Evolutionary conservation across 2,888 invertebrate genomes (phyloP).

Genomic region (Folsomia manolachei): DNA sequence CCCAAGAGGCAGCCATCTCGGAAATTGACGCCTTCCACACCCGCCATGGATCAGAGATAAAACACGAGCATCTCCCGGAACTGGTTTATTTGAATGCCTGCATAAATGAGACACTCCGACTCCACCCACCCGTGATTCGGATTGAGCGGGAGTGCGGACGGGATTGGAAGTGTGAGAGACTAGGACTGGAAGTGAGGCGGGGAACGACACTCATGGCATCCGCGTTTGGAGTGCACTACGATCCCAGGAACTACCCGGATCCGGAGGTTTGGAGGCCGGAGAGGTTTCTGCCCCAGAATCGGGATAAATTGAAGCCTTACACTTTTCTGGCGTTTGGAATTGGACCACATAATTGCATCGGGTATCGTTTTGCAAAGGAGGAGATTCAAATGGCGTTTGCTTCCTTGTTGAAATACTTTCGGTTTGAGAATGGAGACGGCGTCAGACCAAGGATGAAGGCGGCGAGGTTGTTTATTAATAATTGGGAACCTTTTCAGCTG

Average conservation of each 20-base stretch:
- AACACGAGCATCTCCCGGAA: slow-evolving; percentile 33
- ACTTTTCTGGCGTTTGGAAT: slow-evolving; percentile 36
- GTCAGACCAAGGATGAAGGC: slow-evolving; percentile 24
- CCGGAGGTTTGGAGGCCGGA: slow-evolving; percentile 36
- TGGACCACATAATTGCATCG: slow-evolving; percentile 41
- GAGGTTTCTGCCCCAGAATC: slow-evolving; percentile 36
- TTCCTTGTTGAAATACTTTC: slow-evolving; percentile 33
- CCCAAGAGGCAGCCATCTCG: background rate
- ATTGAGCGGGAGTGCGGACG: slow-evolving; percentile 32
- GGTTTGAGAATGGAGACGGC: slow-evolving; percentile 24
- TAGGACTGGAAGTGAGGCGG: slow-evolving; percentile 25
- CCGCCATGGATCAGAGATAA: slow-evolving; percentile 29
- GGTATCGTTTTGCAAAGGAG: slow-evolving; percentile 42
- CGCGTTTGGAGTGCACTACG: slow-evolving; percentile 24
- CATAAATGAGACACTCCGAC: slow-evolving; percentile 35
- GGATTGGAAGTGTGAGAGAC: slow-evolving; percentile 32
- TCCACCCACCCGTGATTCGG: slow-evolving; percentile 32
- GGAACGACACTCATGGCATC: slow-evolving; percentile 26
- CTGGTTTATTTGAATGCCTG: slow-evolving; percentile 29
- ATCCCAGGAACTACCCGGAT: slow-evolving; percentile 29
- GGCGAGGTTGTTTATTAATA: slow-evolving; percentile 25
- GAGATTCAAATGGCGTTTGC: slow-evolving; percentile 30
- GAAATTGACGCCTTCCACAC: background rate
- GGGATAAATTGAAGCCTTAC: slow-evolving; percentile 35
- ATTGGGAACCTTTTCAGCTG: slow-evolving; percentile 21